These are phyloP conservation scores for Adelphocoris suturalis DNA, from an alignment of 2,888 invertebrate genomes.

Conservation along the genomic window DNA sequence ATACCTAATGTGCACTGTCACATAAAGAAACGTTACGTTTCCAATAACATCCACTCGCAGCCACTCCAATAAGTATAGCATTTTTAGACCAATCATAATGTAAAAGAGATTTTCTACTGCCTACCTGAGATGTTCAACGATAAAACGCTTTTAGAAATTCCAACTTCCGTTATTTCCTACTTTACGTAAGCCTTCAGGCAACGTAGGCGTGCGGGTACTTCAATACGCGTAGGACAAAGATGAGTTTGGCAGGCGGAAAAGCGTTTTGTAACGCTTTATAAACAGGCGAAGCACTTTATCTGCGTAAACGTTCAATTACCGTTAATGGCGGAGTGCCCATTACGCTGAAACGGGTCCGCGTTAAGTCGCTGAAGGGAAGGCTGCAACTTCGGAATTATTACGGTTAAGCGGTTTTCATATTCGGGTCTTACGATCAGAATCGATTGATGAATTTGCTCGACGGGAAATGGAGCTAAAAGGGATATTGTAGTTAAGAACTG, in stretches of 20 bases:
- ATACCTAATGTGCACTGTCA: too few relatives aligned
- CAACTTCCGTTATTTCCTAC: not conserved
- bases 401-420: not conserved
- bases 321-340: constrained; percentile 1
- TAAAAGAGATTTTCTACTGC: too few relatives aligned
- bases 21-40: too few relatives aligned
- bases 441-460: too few relatives aligned
- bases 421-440: not conserved
- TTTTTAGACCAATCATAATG: too few relatives aligned
- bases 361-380: not conserved
- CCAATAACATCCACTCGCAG: too few relatives aligned
- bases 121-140: too few relatives aligned
- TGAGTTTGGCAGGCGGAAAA: not conserved
- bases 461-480: too few relatives aligned
- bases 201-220: not conserved
- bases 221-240: not conserved
- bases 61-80: too few relatives aligned
- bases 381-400: not conserved
- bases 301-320: not conserved
- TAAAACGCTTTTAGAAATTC: too few relatives aligned
- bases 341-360: not conserved
- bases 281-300: not conserved
- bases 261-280: constrained; percentile 1
- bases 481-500: too few relatives aligned
- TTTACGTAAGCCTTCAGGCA: not conserved